A percentile compares a stretch with the other conserved stretches of the same genome.
Conservation (phyloP, 2,888 invertebrate genomes). For the Rhagophthalmus giganteus region DNA sequence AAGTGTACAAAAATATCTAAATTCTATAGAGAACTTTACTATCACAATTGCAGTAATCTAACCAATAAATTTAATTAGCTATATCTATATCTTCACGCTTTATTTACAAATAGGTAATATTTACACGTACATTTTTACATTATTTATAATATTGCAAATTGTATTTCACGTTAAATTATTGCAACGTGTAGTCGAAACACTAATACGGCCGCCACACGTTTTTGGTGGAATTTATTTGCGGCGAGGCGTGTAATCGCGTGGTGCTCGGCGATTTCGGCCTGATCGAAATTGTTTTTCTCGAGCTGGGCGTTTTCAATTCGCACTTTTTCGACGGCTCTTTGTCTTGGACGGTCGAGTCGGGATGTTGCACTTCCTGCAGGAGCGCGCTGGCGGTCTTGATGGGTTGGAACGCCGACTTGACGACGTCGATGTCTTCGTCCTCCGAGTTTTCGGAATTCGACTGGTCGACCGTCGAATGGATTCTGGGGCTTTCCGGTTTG, state of each 20-base stretch:
- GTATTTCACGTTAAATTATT: slow-evolving; percentile 9
- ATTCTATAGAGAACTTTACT: slow-evolving; percentile 47
- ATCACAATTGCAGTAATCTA: slow-evolving; percentile 52
- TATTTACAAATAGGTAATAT: too few relatives aligned
- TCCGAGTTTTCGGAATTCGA: slow-evolving; percentile 63
- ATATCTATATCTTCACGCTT: too few relatives aligned
- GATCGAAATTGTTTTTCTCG: slow-evolving; percentile 57
- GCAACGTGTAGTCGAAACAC: slow-evolving; percentile 21
- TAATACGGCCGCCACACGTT: slow-evolving; percentile 77
- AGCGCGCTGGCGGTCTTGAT: slow-evolving; percentile 64
- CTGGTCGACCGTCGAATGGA: slow-evolving; percentile 66
- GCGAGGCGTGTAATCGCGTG: slow-evolving; percentile 37
- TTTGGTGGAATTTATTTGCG: slow-evolving; percentile 62
- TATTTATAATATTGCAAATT: slow-evolving; percentile 2
- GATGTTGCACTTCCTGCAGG: slow-evolving; percentile 60
- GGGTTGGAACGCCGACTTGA: slow-evolving; percentile 74
- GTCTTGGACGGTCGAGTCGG: slow-evolving; percentile 64
- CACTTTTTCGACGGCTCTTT: slow-evolving; percentile 53
- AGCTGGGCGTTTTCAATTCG: slow-evolving; percentile 66
- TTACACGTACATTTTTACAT: slow-evolving; percentile 8
- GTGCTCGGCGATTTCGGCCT: slow-evolving; percentile 56
- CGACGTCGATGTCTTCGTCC: slow-evolving; percentile 75
- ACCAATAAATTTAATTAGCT: slow-evolving; percentile 8
- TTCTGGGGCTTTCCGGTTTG: slow-evolving; percentile 59
- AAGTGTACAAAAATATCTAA: slow-evolving; percentile 55